Conservation (phyloP, 2,888 invertebrate genomes). For the Sinohyriopsis cumingii region DNA sequence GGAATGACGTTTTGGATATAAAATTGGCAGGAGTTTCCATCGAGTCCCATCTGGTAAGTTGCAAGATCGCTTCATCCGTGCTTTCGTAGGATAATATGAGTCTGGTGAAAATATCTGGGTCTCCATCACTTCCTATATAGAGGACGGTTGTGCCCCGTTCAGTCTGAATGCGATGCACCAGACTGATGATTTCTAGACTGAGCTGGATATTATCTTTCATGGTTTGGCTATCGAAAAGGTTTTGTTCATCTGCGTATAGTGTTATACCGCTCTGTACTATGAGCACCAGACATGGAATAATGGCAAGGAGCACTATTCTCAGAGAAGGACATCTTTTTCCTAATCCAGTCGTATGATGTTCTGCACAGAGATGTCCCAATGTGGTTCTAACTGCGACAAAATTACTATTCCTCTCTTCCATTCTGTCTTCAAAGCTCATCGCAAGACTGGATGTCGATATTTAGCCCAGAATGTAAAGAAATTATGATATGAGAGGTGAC, state of each 20-base stretch:
- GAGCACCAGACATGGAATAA: constrained; percentile 8
- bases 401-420: too few species aligned
- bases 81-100: constrained; percentile 18
- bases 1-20: background rate
- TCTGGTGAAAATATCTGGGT: constrained; percentile 11
- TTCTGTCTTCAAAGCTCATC: too few species aligned
- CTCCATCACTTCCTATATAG: constrained; percentile 45
- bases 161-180: constrained; percentile 51
- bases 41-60: constrained; percentile 22
- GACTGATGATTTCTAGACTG: constrained; percentile 46
- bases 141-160: constrained; percentile 55
- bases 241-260: background rate
- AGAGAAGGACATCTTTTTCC: constrained; percentile 4
- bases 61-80: constrained; percentile 26
- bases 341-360: background rate
- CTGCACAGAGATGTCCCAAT: too few species aligned
- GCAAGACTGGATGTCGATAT: too few species aligned
- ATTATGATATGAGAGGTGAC: too few species aligned
- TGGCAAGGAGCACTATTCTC: constrained; percentile 7
- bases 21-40: constrained; percentile 9
- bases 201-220: constrained; percentile 25
- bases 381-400: too few species aligned
- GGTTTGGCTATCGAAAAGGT: background rate
- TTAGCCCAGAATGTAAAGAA: too few species aligned
- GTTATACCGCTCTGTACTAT: background rate